Evolutionary conservation across 2,888 invertebrate species (phyloP).

Genomic region (Phortica magna): DNA sequence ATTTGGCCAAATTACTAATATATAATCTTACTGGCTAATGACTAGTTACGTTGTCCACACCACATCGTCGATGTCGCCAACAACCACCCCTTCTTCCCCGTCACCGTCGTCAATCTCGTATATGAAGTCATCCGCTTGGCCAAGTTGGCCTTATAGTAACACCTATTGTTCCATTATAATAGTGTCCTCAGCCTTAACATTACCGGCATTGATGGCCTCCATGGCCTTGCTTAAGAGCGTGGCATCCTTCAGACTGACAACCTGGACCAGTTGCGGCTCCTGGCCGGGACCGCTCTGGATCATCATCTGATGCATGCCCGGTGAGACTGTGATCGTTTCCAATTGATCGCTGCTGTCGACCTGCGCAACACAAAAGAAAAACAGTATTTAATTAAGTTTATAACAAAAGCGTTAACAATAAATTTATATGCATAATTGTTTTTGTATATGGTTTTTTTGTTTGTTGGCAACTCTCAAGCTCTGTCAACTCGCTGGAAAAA

Average conservation of each 20-base stretch:
- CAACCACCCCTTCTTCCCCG: neutral
- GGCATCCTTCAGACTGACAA: conserved; percentile 91
- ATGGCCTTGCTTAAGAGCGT: conserved; percentile 89
- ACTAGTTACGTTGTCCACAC: neutral
- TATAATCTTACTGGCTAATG: neutral
- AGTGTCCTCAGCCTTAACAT: conserved; percentile 86
- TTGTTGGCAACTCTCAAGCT: neutral
- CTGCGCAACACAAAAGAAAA: conserved; percentile 75
- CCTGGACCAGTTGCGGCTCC: conserved; percentile 88
- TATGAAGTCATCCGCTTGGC: neutral
- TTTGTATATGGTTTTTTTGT: conserved; percentile 18
- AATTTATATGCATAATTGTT: conserved; percentile 33
- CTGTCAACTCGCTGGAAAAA: too few relatives aligned
- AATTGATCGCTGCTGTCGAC: conserved; percentile 87
- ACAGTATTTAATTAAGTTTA: conserved; percentile 15
- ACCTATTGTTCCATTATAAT: conserved; percentile 77
- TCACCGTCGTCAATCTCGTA: neutral
- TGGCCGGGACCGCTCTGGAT: conserved; percentile 85
- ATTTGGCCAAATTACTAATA: too few relatives aligned
- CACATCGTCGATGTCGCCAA: neutral
- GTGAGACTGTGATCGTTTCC: conserved; percentile 87
- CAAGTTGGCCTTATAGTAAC: conserved; percentile 3
- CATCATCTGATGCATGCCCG: conserved; percentile 90
- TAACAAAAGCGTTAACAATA: conserved; percentile 20
- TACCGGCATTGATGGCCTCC: conserved; percentile 82